Conservation (phyloP, 2,888 invertebrate genomes). For the Caenorhabditis plicata region DNA sequence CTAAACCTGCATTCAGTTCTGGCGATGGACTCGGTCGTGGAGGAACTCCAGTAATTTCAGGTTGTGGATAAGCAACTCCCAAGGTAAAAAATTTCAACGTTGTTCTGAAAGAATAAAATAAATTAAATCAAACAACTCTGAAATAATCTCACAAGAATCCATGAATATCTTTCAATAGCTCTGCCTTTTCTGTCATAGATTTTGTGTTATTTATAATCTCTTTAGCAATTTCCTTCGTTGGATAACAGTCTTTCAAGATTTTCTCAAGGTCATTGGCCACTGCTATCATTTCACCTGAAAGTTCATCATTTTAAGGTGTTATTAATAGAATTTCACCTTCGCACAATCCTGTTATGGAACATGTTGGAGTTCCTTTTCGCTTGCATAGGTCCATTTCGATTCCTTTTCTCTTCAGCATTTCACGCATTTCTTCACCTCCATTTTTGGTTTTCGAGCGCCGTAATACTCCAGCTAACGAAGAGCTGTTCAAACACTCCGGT, state of each 20-base stretch:
- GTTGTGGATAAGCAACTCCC: too few species aligned
- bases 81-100: too few species aligned
- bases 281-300: neutral
- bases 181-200: neutral
- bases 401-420: constrained; percentile 1
- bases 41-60: neutral
- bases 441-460: constrained; percentile 1
- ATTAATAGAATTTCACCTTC: too few species aligned
- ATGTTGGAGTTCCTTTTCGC: neutral
- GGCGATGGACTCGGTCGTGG: neutral
- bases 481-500: constrained; percentile 1
- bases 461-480: neutral
- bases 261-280: neutral
- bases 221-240: neutral
- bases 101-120: too few species aligned
- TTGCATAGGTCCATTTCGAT: neutral
- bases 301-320: too few species aligned
- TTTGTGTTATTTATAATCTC: neutral
- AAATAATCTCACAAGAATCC: constrained; percentile 1
- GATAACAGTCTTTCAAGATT: neutral
- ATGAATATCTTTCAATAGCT: neutral
- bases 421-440: constrained; percentile 1
- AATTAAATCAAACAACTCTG: too few species aligned
- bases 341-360: neutral
- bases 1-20: neutral